Base-by-base conservation (phyloP, 2,797 vertebrate species). In the Danio aesculapii region DNA sequence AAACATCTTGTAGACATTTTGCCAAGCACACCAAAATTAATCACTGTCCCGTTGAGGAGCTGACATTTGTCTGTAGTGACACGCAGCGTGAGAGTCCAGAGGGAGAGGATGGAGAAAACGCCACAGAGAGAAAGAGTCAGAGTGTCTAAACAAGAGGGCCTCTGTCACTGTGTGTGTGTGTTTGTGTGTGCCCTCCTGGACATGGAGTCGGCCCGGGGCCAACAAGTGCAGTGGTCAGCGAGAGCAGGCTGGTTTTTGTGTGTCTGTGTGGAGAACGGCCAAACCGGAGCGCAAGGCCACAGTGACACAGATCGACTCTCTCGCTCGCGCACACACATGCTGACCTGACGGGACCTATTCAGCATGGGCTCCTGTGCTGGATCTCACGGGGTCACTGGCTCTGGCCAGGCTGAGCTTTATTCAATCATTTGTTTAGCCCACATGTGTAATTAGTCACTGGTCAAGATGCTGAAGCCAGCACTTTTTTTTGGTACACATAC, bases 1-100 rank as follows among this genome's bases (percentile, higher is more conserved):
- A 91, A 95, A 94, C 90, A 94, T 92, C 91, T 89, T 91, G 90
- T 87, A 94, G 91, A 93, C 89, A 92, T 92, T 93, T 94, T 90
- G 90, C 91, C 88, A 90, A 91, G 90, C 89, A 82, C 90, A 92
- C 89, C 91, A 90, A 92, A 94, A 94, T 92, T 91, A 94, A 95
- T 94, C 91, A 92, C 90, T 90, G 91, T 90, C 91, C 90, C 84
- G 86, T 84, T 90, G 89, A 92, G 92, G 90, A 89, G 91, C 90
- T 94, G 93, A 93, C 89, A 91, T 92, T 92, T 91, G 91, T 90
- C 88, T 86, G 92, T 92, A 92, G 88, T 92, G 87, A 91, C 93
- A 92, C 89, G 86, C 87, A 88, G 93, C 91, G 90, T 91, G 88
- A 94, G 89, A 91, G 87, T 90, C 88, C 89, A 73, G 75, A 63